A percentile compares a stretch with the other conserved stretches of the same genome.
Conservation (phyloP, 2,888 invertebrate genomes). For the Xestia sexstrigata region DNA sequence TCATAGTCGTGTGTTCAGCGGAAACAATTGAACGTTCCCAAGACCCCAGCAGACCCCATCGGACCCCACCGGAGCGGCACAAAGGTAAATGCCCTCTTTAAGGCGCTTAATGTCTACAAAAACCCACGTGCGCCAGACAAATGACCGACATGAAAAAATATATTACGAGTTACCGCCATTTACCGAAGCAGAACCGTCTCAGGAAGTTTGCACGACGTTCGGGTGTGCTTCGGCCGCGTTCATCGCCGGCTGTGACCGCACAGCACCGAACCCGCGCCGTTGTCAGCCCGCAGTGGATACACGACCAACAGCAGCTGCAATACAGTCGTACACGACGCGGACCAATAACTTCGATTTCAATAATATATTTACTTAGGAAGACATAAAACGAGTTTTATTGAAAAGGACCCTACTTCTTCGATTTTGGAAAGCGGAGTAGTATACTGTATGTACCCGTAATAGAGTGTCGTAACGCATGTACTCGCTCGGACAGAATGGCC, state of each 20-base stretch:
- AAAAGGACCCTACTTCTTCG: constrained; percentile 70
- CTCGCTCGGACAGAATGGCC: background rate
- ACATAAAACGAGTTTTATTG: constrained; percentile 77
- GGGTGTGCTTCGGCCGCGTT: background rate
- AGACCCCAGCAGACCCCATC: constrained; percentile 19
- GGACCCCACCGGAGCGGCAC: constrained; percentile 33
- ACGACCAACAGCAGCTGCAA: background rate
- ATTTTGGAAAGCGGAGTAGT: constrained; percentile 13
- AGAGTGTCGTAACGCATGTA: constrained; percentile 15
- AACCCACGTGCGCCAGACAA: constrained; percentile 83
- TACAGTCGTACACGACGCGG: constrained; percentile 26
- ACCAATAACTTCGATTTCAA: constrained; percentile 75
- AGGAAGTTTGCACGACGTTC: background rate
- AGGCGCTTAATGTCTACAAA: constrained; percentile 82
- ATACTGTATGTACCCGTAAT: constrained; percentile 8
- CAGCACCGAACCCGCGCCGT: rapidly evolving
- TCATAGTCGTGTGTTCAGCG: constrained; percentile 11
- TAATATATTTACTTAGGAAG: constrained; percentile 79
- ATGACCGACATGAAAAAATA: constrained; percentile 83
- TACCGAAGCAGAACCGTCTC: constrained; percentile 56
- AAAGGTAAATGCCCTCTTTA: constrained; percentile 81
- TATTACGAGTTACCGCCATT: constrained; percentile 76
- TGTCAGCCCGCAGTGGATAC: background rate
- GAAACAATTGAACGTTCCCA: constrained; percentile 28
- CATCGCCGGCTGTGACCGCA: background rate